phyloP scores from a whole-genome alignment of 1,140 invertebrate species.

The Bombus turneri region DNA sequence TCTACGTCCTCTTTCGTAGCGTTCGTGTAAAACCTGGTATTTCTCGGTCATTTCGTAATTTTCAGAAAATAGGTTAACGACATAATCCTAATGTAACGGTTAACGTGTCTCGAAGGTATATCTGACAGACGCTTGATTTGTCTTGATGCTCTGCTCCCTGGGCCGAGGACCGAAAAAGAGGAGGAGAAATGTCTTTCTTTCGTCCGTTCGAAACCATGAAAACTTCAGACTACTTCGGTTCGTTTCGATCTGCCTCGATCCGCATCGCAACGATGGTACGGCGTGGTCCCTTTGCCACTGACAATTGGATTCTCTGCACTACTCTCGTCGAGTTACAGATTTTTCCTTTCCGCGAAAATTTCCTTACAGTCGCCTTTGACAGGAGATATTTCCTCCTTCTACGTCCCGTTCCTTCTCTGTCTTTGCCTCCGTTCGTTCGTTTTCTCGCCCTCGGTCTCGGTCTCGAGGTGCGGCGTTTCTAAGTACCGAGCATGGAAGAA shows the following conservation, averaged over 20 bases:
- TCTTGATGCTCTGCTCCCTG: no score
- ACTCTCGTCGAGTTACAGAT: slow-evolving; percentile 73
- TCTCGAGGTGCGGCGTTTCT: slow-evolving; percentile 47
- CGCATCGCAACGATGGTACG: slow-evolving; percentile 11
- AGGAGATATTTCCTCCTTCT: slow-evolving; percentile 43
- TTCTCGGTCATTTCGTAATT: background rate
- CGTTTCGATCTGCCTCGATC: slow-evolving; percentile 28
- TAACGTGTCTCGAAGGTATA: background rate
- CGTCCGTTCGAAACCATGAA: slow-evolving; percentile 14
- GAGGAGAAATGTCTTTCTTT: background rate
- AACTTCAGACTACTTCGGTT: slow-evolving; percentile 34
- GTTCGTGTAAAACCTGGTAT: background rate
- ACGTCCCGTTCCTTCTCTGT: background rate
- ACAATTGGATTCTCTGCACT: slow-evolving; percentile 73
- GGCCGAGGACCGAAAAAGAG: no score
- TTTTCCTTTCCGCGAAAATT: slow-evolving; percentile 71
- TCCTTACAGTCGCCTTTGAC: slow-evolving; percentile 67
- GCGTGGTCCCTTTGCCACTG: slow-evolving; percentile 62
- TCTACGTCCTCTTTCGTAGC: no score
- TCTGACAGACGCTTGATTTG: background rate
- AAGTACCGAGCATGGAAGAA: slow-evolving; percentile 53
- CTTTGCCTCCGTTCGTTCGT: background rate
- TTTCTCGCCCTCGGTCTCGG: background rate
- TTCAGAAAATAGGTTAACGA: no score
- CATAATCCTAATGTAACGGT: background rate